phyloP scores from a whole-genome alignment of 2,113 vertebrate genomes.

The Myrmophylax atrothorax region DNA sequence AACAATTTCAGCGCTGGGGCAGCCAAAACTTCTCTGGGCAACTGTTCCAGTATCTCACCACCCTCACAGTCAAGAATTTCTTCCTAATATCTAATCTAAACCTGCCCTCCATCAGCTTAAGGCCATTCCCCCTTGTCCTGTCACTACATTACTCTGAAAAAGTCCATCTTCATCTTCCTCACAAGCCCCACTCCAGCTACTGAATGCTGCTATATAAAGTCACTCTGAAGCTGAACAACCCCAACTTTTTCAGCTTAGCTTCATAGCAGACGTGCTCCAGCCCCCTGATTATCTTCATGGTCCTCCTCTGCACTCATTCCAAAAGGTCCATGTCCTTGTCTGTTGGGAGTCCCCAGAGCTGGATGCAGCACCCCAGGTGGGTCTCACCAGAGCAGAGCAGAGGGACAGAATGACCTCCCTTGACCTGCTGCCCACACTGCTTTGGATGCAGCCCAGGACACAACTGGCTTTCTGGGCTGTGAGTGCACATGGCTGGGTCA shows the following conservation, averaged over 20 bases:
- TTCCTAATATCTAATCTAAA: not conserved
- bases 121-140: not conserved
- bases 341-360: not conserved
- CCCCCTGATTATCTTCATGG: not conserved
- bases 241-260: not conserved
- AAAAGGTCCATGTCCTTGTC: not conserved
- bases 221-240: not conserved
- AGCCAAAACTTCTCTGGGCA: not conserved
- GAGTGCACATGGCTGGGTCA: not conserved
- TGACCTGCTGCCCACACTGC: accelerated
- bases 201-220: not conserved
- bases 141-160: not conserved
- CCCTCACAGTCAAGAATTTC: not conserved
- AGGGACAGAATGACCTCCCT: not conserved
- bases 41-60: not conserved
- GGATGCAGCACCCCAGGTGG: not conserved
- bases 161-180: not conserved
- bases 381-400: accelerated
- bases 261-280: not conserved
- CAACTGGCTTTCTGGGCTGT: not conserved
- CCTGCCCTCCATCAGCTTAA: not conserved
- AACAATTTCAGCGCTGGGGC: too few species aligned
- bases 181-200: not conserved
- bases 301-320: not conserved
- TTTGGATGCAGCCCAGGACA: not conserved